These are phyloP conservation scores for Platichthys flesus DNA, from an alignment of 2,113 vertebrate species.

Conservation along the genomic window DNA sequence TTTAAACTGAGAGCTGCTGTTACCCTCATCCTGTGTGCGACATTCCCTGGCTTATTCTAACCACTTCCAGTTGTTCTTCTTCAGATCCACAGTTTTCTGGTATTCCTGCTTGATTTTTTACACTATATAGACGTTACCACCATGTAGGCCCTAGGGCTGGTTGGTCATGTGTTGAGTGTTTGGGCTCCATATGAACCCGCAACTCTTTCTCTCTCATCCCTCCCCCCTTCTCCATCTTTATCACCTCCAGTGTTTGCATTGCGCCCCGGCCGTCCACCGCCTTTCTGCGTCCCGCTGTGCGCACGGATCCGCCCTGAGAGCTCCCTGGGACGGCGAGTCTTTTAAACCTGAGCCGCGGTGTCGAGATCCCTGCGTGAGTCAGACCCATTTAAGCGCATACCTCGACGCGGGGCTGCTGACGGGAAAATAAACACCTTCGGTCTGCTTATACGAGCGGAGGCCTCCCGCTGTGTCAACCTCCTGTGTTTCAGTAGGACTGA, in stretches of 20 bases:
- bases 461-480: constrained; percentile 69
- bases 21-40: too few species aligned
- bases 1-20: neutral
- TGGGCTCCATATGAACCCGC: neutral
- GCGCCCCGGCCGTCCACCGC: constrained; percentile 64
- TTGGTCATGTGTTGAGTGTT: constrained; percentile 44
- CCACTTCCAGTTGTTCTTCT: too few species aligned
- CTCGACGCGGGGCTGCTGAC: constrained; percentile 74
- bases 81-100: neutral
- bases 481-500: constrained; percentile 65
- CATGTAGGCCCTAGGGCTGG: constrained; percentile 13
- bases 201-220: constrained; percentile 1
- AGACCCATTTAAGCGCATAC: constrained; percentile 76
- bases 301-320: constrained; percentile 75
- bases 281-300: constrained; percentile 77
- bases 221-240: constrained; percentile 35
- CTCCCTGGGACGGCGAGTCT: constrained; percentile 72
- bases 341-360: constrained; percentile 79
- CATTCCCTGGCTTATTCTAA: too few species aligned
- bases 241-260: constrained; percentile 77
- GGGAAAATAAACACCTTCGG: constrained; percentile 82
- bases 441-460: constrained; percentile 66
- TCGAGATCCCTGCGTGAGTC: constrained; percentile 74
- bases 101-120: constrained; percentile 26
- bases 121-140: neutral